Percentiles rank a stretch among this genome's conserved stretches.
Conservation (phyloP, 2,113 vertebrate genomes). For the Forbesichthys papilliferus region DNA sequence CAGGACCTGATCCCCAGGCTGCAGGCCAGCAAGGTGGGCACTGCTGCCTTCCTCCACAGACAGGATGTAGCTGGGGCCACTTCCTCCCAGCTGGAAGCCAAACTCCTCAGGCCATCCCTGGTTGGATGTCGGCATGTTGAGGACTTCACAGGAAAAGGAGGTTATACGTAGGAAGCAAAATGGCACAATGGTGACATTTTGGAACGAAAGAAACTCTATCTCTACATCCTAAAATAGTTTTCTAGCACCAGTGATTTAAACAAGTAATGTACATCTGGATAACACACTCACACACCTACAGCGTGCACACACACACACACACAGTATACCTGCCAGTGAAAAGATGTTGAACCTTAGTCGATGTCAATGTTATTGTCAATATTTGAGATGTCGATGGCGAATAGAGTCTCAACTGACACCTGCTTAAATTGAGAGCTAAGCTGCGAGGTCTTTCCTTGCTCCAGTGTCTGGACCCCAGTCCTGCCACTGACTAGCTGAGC, state of each 20-base stretch:
- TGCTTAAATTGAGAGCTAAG: constrained; percentile 5
- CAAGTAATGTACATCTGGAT: too few relatives aligned
- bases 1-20: constrained; percentile 90
- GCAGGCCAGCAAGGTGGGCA: constrained; percentile 86
- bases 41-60: constrained; percentile 93
- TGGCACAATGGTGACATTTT: neutral
- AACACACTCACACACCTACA: neutral
- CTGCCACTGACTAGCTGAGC: constrained; percentile 21
- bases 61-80: constrained; percentile 89
- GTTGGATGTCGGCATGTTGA: constrained; percentile 88
- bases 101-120: constrained; percentile 95
- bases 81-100: constrained; percentile 88
- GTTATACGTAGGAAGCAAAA: constrained; percentile 1
- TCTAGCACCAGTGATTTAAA: neutral
- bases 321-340: neutral
- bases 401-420: constrained; percentile 7
- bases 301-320: neutral
- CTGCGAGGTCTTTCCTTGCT: constrained; percentile 1
- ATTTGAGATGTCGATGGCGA: neutral
- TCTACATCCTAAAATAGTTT: neutral
- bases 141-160: constrained; percentile 60
- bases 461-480: constrained; percentile 24
- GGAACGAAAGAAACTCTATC: neutral
- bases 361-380: too few relatives aligned
- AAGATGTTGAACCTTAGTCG: too few relatives aligned